phyloP scores from a whole-genome alignment of 2,113 vertebrate genomes.

The Actinemys pallida region DNA sequence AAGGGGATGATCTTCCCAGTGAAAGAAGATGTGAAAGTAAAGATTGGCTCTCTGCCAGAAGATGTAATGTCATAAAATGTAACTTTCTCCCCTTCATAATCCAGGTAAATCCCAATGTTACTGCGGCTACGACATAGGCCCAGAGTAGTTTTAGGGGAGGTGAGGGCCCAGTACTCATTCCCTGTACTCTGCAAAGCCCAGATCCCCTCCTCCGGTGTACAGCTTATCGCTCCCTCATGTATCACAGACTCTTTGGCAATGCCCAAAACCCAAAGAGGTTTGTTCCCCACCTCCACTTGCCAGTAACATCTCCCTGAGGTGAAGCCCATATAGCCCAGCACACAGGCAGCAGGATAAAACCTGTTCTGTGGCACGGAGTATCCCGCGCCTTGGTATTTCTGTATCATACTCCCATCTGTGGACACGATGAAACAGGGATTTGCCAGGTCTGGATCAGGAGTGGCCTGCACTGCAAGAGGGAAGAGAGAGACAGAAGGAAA shows the following conservation, averaged over 20 bases:
- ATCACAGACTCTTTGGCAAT: not conserved
- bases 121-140: rapidly evolving
- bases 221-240: rapidly evolving
- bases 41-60: not conserved
- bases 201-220: not conserved
- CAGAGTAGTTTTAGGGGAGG: not conserved
- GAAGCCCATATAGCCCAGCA: not conserved
- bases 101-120: not conserved
- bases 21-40: not conserved
- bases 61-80: not conserved
- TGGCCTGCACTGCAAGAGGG: not conserved
- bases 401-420: not conserved
- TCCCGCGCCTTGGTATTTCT: not conserved
- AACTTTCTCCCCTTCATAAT: not conserved
- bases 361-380: not conserved
- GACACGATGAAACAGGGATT: rapidly evolving
- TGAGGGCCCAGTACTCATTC: not conserved
- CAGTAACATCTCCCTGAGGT: not conserved
- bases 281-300: not conserved
- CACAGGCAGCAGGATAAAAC: not conserved
- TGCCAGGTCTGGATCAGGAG: not conserved
- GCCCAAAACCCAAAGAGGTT: not conserved
- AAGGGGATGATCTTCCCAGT: not conserved
- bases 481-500: no score
- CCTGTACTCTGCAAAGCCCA: not conserved